Percentiles rank a stretch among this genome's conserved stretches.
These are phyloP conservation scores for Channa striata DNA, from an alignment of 2,797 vertebrate species.

Conservation along the genomic window DNA sequence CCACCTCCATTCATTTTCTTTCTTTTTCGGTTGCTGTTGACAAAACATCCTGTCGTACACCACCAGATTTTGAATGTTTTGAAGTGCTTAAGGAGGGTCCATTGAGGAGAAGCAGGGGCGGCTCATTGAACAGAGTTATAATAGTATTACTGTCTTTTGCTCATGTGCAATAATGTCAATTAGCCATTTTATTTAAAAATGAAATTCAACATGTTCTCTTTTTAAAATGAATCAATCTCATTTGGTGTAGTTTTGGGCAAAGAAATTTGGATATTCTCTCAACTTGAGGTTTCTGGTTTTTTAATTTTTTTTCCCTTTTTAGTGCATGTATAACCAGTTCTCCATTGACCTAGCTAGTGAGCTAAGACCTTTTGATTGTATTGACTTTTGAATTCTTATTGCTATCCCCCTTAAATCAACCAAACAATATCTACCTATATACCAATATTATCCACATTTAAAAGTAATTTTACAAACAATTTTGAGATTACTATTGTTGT, in stretches of 20 bases:
- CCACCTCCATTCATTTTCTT: neutral
- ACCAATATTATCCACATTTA: slow-evolving; percentile 81
- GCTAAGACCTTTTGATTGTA: slow-evolving; percentile 85
- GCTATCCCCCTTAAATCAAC: slow-evolving; percentile 73
- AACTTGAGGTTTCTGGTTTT: slow-evolving; percentile 44
- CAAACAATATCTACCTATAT: slow-evolving; percentile 82
- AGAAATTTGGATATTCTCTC: slow-evolving; percentile 63
- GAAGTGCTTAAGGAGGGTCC: slow-evolving; percentile 69
- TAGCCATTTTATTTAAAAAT: slow-evolving; percentile 80
- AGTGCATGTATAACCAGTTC: slow-evolving; percentile 78
- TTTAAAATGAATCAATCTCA: slow-evolving; percentile 48
- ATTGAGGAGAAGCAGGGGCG: slow-evolving; percentile 31
- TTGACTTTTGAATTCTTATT: slow-evolving; percentile 71
- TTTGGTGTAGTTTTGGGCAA: slow-evolving; percentile 53
- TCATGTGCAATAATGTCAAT: slow-evolving; percentile 86
- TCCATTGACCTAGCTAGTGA: slow-evolving; percentile 80
- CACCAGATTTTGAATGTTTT: slow-evolving; percentile 72
- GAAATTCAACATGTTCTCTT: slow-evolving; percentile 47
- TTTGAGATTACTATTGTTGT: slow-evolving; percentile 65
- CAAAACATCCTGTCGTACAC: slow-evolving; percentile 39
- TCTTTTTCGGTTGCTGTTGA: slow-evolving; percentile 43
- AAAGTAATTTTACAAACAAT: slow-evolving; percentile 77
- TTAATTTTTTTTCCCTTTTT: slow-evolving; percentile 40
- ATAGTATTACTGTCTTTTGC: slow-evolving; percentile 82
- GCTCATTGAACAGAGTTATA: slow-evolving; percentile 67